Percentiles rank a stretch among this genome's conserved stretches.
Conservation (phyloP, 2,888 invertebrate species). For the Lasioglossum vierecki region DNA sequence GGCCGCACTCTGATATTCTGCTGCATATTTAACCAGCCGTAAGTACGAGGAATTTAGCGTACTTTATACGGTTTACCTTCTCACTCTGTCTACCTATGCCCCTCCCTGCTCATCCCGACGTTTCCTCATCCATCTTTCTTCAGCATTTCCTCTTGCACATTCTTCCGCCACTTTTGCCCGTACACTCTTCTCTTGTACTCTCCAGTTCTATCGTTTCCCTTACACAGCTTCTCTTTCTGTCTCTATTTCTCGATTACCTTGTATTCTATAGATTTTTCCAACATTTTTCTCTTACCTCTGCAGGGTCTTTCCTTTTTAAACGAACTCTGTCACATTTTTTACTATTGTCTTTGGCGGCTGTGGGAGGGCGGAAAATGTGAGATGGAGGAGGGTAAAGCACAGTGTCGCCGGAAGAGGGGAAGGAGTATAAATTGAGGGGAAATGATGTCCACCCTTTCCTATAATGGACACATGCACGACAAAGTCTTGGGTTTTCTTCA, state of each 20-base stretch:
- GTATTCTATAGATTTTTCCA: background rate
- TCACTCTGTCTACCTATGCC: slow-evolving; percentile 1
- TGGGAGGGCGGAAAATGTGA: too few species aligned
- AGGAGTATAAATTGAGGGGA: too few species aligned
- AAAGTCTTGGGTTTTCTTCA: background rate
- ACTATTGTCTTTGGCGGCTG: background rate
- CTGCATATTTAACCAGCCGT: slow-evolving; percentile 68
- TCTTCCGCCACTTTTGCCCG: background rate
- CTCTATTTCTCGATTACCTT: background rate
- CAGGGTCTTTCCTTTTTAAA: background rate
- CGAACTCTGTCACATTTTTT: background rate
- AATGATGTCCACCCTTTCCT: too few species aligned
- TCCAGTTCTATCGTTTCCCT: background rate
- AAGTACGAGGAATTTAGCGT: slow-evolving; percentile 63
- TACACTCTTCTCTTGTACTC: background rate
- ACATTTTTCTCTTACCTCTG: background rate
- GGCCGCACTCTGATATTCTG: slow-evolving; percentile 62
- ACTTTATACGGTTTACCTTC: slow-evolving; percentile 48
- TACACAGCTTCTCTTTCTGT: background rate
- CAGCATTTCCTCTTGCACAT: background rate
- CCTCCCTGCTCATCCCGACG: background rate
- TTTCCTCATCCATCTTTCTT: background rate
- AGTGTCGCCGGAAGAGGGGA: too few species aligned
- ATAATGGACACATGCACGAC: too few species aligned
- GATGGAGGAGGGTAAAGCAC: too few species aligned